Evolutionary conservation across 92 coral and sea anemone species (phyloP).

Genomic region (Bergia puertoricense): DNA sequence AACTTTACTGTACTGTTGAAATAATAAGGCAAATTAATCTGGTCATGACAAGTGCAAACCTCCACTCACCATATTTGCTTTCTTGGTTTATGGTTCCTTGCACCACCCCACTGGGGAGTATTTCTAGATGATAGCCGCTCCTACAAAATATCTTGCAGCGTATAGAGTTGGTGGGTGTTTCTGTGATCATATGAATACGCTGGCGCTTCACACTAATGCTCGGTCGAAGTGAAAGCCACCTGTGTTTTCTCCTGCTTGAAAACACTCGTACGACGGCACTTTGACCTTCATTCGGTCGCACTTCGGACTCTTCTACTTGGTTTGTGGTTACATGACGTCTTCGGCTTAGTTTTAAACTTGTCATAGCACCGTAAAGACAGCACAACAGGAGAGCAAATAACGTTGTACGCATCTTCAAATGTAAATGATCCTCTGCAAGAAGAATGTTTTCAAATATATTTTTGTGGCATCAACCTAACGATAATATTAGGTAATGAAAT

Average conservation of each 20-base stretch:
- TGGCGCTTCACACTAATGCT: conserved; percentile 44
- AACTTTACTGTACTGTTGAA: too few relatives aligned
- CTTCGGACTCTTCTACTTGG: neutral
- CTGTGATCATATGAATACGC: conserved; percentile 54
- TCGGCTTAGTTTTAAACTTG: neutral
- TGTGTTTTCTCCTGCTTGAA: conserved; percentile 3
- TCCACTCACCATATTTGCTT: conserved; percentile 82
- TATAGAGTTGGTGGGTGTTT: conserved; percentile 75
- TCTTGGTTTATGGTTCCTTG: conserved; percentile 77
- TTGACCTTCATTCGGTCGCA: neutral
- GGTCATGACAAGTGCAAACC: too few relatives aligned
- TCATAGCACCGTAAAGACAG: neutral
- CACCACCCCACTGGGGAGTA: conserved; percentile 82
- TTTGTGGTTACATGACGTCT: neutral
- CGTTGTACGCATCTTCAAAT: conserved; percentile 3
- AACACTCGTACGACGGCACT: conserved; percentile 7
- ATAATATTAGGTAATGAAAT: too few relatives aligned
- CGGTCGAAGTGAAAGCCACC: conserved; percentile 28
- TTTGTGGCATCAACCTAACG: too few relatives aligned
- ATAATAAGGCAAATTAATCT: too few relatives aligned
- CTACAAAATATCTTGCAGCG: conserved; percentile 83
- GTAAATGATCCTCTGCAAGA: neutral
- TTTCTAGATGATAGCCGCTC: conserved; percentile 90
- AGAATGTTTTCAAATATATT: too few relatives aligned
- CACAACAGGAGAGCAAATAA: neutral